Evolutionary conservation across 2,113 vertebrate genomes (phyloP).

Genomic region (Gopherus evgoodei): DNA sequence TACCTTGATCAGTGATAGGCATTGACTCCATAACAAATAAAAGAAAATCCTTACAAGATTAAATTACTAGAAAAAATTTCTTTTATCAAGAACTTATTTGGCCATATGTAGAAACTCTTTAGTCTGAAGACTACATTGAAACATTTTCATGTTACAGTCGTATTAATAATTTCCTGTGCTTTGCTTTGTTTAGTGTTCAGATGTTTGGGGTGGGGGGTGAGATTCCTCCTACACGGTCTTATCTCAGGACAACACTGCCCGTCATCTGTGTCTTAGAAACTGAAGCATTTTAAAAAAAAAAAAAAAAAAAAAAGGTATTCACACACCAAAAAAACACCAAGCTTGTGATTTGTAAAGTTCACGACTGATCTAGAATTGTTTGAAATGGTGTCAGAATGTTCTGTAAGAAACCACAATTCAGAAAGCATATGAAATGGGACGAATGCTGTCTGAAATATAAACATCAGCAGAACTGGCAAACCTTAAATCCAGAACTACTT

Average conservation of each 20-base stretch:
- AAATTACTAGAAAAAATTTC: constrained; percentile 63
- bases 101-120: constrained; percentile 74
- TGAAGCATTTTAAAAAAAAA: constrained; percentile 46
- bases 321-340: constrained; percentile 51
- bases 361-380: constrained; percentile 17
- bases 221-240: constrained; percentile 59
- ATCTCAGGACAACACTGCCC: constrained; percentile 56
- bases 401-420: not conserved
- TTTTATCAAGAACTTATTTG: not conserved
- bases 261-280: constrained; percentile 70
- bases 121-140: constrained; percentile 69
- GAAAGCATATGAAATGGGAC: rapidly evolving
- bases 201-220: constrained; percentile 51
- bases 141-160: constrained; percentile 68
- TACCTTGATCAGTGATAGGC: not conserved
- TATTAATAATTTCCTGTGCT: constrained; percentile 56
- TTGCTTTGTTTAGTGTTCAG: constrained; percentile 48
- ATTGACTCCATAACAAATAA: constrained; percentile 62
- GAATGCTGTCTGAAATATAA: not conserved
- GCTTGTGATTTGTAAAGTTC: not conserved
- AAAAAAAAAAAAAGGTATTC: constrained; percentile 35
- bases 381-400: constrained; percentile 5
- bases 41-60: constrained; percentile 68
- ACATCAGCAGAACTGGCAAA: not conserved
- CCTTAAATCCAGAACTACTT: not conserved